Evolutionary conservation across 2,888 invertebrate genomes (phyloP).

Genomic region (Drosophila limbata): DNA sequence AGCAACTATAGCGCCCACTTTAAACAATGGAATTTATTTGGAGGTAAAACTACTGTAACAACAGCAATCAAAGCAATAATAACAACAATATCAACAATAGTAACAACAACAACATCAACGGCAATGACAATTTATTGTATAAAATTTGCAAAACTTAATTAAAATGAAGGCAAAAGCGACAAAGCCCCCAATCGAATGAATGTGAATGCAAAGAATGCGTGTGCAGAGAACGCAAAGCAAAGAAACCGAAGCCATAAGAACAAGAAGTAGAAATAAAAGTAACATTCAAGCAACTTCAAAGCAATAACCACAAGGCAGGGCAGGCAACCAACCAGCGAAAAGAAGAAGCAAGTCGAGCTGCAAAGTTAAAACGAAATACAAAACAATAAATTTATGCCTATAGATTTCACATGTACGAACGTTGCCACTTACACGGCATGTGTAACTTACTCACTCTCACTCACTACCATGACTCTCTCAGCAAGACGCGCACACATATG

Average conservation of each 20-base stretch:
- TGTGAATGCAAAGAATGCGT: slow-evolving; percentile 66
- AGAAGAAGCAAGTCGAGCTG: slow-evolving; percentile 41
- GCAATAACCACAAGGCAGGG: slow-evolving; percentile 20
- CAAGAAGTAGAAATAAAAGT: slow-evolving; percentile 53
- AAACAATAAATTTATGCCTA: slow-evolving; percentile 80
- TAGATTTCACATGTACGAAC: slow-evolving; percentile 73
- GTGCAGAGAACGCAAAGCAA: slow-evolving; percentile 59
- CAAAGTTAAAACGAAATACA: slow-evolving; percentile 63
- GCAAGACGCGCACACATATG: slow-evolving; percentile 13
- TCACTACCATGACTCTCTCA: slow-evolving; percentile 33
- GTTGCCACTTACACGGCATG: slow-evolving; percentile 63
- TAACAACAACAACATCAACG: slow-evolving; percentile 27
- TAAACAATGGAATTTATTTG: slow-evolving; percentile 82
- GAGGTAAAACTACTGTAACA: slow-evolving; percentile 70
- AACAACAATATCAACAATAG: slow-evolving; percentile 22
- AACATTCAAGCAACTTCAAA: slow-evolving; percentile 40
- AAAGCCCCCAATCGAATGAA: slow-evolving; percentile 31
- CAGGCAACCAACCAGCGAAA: slow-evolving; percentile 6
- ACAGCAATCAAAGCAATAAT: slow-evolving; percentile 18
- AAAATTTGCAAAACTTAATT: slow-evolving; percentile 61
- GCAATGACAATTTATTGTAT: slow-evolving; percentile 62
- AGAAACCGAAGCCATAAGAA: slow-evolving; percentile 40
- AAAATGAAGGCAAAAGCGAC: slow-evolving; percentile 52
- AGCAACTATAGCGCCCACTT: slow-evolving; percentile 44
- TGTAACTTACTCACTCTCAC: slow-evolving; percentile 56